phyloP scores from a whole-genome alignment of 2,797 vertebrate genomes.

The Rhyacichthys aspro region DNA sequence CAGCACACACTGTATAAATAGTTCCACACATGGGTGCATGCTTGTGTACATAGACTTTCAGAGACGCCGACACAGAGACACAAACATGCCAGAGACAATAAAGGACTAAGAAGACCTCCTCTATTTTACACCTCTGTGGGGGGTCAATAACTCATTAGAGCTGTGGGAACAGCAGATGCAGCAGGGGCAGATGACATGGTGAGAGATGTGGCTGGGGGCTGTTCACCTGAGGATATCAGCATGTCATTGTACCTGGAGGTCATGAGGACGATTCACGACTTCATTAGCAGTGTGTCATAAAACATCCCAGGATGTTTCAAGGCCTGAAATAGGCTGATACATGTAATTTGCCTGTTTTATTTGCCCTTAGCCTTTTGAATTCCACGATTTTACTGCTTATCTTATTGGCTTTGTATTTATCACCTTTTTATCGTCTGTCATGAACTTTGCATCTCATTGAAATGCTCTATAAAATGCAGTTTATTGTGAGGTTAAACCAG shows the following conservation, averaged over 20 bases:
- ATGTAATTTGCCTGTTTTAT: constrained; percentile 53
- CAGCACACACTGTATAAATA: constrained; percentile 44
- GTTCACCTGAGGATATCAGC: constrained; percentile 69
- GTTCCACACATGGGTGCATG: constrained; percentile 41
- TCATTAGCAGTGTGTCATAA: constrained; percentile 69
- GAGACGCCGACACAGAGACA: background rate
- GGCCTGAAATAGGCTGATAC: constrained; percentile 27
- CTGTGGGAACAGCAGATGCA: constrained; percentile 41
- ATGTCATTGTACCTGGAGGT: constrained; percentile 67
- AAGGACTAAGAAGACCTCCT: constrained; percentile 62
- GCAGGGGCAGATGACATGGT: constrained; percentile 54
- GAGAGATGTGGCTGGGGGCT: constrained; percentile 33
- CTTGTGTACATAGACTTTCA: constrained; percentile 8
- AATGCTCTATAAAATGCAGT: constrained; percentile 53
- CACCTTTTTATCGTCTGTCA: constrained; percentile 50
- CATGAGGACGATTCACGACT: constrained; percentile 64
- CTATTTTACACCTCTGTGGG: constrained; percentile 73
- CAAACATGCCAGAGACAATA: constrained; percentile 59
- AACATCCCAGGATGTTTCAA: constrained; percentile 45
- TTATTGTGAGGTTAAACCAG: constrained; percentile 53
- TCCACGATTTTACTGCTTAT: constrained; percentile 40
- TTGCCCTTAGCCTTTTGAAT: constrained; percentile 34
- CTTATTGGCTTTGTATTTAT: constrained; percentile 58
- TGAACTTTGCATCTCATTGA: constrained; percentile 60
- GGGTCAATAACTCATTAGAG: constrained; percentile 81